phyloP scores from a whole-genome alignment of 2,888 invertebrate genomes.

The Neuroscelio doddi region DNA sequence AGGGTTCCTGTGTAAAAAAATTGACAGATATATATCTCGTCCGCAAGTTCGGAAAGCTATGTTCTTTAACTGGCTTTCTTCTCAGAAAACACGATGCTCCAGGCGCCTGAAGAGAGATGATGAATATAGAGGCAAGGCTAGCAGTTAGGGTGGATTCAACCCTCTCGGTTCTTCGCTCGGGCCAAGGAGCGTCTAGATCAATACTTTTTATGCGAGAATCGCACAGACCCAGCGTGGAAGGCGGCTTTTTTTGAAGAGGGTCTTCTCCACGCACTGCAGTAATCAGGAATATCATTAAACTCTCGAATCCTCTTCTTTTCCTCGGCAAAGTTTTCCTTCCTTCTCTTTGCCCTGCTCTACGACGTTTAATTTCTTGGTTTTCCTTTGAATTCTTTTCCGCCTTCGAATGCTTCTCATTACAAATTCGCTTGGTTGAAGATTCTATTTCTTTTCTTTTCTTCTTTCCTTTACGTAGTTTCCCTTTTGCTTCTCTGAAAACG shows the following conservation, averaged over 20 bases:
- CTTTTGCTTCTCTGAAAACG: too few relatives aligned
- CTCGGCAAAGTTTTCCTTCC: conserved; percentile 37
- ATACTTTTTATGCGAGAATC: conserved; percentile 70
- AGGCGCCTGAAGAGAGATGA: conserved; percentile 59
- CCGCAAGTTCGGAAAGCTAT: conserved; percentile 20
- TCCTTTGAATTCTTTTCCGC: conserved; percentile 45
- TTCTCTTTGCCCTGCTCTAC: conserved; percentile 17
- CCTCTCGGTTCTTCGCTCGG: conserved; percentile 63
- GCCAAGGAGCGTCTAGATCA: conserved; percentile 66
- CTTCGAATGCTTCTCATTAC: conserved; percentile 29
- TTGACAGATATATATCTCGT: conserved; percentile 4
- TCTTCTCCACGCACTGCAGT: conserved; percentile 67
- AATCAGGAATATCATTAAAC: conserved; percentile 73
- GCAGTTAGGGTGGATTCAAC: conserved; percentile 70
- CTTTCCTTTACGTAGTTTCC: neutral
- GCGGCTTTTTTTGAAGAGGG: conserved; percentile 39
- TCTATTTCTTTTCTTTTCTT: conserved; percentile 5
- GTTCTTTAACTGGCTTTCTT: conserved; percentile 26
- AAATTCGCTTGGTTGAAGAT: conserved; percentile 38
- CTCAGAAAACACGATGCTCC: conserved; percentile 35
- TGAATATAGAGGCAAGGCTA: conserved; percentile 70
- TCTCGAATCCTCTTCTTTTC: conserved; percentile 64
- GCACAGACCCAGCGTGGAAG: conserved; percentile 35
- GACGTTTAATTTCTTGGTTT: conserved; percentile 49
- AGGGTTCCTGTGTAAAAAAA: conserved; percentile 2